A percentile compares a stretch with the other conserved stretches of the same genome.
These are phyloP conservation scores for Anguilla japonica DNA, from an alignment of 2,113 vertebrate species.

Conservation along the genomic window DNA sequence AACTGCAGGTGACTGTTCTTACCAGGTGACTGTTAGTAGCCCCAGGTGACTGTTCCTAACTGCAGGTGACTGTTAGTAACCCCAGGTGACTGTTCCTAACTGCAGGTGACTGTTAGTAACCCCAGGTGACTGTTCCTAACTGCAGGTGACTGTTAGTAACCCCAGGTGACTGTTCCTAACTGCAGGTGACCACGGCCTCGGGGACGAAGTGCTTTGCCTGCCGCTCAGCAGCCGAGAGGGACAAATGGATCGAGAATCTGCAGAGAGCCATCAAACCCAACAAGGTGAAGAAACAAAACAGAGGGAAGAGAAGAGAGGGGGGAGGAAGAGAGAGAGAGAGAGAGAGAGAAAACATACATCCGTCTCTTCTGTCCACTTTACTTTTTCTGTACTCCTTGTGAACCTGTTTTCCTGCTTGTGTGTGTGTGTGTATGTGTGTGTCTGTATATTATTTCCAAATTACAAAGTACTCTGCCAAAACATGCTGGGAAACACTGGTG, in stretches of 20 bases:
- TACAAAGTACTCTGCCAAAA: too few species aligned
- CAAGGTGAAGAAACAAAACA: slow-evolving; percentile 74
- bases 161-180: slow-evolving; percentile 10
- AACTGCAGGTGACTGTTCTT: too few species aligned
- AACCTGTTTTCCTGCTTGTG: not conserved
- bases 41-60: too few species aligned
- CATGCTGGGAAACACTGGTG: not conserved
- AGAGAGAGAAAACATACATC: slow-evolving; percentile 25
- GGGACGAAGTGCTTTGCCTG: slow-evolving; percentile 95
- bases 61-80: too few species aligned
- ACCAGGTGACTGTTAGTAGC: too few species aligned
- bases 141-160: too few species aligned
- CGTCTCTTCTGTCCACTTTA: slow-evolving; percentile 16
- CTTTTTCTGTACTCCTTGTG: not conserved
- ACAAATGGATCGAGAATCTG: slow-evolving; percentile 96
- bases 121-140: too few species aligned
- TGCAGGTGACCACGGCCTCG: slow-evolving; percentile 86
- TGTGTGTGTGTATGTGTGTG: not conserved
- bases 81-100: too few species aligned
- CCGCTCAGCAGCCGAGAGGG: slow-evolving; percentile 88
- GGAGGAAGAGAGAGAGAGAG: slow-evolving; percentile 17
- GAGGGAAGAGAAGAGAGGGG: slow-evolving; percentile 25
- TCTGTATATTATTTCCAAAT: not conserved
- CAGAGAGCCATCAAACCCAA: slow-evolving; percentile 91
- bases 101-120: too few species aligned